Conservation (phyloP, 1,140 invertebrate species). For the Bicyclus anynana region DNA sequence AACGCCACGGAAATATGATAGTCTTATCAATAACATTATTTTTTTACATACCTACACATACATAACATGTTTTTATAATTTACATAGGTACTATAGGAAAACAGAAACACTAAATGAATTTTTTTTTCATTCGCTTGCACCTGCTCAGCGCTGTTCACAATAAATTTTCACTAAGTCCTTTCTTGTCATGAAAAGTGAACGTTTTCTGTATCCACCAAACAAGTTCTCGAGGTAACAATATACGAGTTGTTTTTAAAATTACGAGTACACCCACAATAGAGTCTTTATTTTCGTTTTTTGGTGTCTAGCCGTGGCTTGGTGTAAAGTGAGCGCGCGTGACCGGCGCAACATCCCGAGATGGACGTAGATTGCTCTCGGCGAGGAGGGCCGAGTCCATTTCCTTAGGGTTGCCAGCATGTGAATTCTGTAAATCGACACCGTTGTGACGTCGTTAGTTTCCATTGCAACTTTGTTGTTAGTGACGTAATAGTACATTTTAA, state of each 20-base stretch:
- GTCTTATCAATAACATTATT: no score
- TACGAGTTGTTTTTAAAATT: slow-evolving; percentile 4
- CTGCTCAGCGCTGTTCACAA: not conserved
- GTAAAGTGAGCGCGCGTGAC: slow-evolving; percentile 46
- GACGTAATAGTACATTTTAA: no score
- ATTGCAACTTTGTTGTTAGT: no score
- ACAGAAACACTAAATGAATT: no score
- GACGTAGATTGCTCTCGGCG: slow-evolving; percentile 27
- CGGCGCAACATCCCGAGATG: slow-evolving; percentile 27
- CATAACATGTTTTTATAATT: no score
- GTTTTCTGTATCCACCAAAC: not conserved
- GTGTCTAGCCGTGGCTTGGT: slow-evolving; percentile 20
- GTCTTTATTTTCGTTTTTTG: slow-evolving; percentile 5
- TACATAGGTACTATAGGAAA: no score
- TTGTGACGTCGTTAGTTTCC: no score
- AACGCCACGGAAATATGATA: no score
- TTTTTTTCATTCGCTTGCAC: no score
- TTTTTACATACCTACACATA: no score
- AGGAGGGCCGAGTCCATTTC: slow-evolving; percentile 12
- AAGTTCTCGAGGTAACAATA: slow-evolving; percentile 1
- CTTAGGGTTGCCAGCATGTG: not conserved
- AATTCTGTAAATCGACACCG: not conserved
- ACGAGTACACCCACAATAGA: not conserved
- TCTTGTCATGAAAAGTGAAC: not conserved
- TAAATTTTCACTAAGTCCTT: not conserved